Base-by-base conservation (phyloP, 2,113 vertebrate genomes). In the Bubo blakistoni region DNA sequence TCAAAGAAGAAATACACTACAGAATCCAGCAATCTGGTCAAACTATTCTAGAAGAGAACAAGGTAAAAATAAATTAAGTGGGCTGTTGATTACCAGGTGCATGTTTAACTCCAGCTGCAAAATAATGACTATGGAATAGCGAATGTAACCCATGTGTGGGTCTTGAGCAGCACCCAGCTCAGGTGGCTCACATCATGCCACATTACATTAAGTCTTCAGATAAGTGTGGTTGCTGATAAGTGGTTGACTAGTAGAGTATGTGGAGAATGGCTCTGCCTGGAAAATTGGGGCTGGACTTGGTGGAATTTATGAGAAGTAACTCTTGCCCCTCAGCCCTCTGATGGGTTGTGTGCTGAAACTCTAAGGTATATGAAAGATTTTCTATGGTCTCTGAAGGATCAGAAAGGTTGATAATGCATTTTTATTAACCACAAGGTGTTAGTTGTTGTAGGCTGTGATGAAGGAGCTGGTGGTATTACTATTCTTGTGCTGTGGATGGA, bases 191-290 rank as follows among this genome's bases (percentile, higher is more conserved):
- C 70, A 46, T 24, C 4, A 2, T 66, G 20, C 29, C 24, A 9
- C 3, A 1, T 25, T 69, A 44, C 19, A 18, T 34, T 57, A 62
- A 84, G 34, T n/a, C 62, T 63, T 82, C 44, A 38, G 27, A 1
- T n/a, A 80, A 88, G 6, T 2, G 3, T n/a, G 38, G 11, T 46
- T 78, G 16, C 7, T 14, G 11, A 1, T 18, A 1, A 3, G 5
- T n/a, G 7, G 2, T 6, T 8, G 19, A 4, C 3, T 9, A 25
- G 21, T 2, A 20, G 36, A 26, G 32, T 22, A 38, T 73, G 38
- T 13, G 9, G 36, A 58, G 22, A 21, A 29, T 1, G 15, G 13
- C 9, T 62, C 5, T 66, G 38, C 4, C 34, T 61, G 34, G 52
- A 79, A 69, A 52, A 29, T 0, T 7, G 2, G 14, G 14, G 25